A percentile compares a stretch with the other conserved stretches of the same genome.
Evolutionary conservation across 2,888 invertebrate genomes (phyloP).

Genomic region (Druceiella hillmani): DNA sequence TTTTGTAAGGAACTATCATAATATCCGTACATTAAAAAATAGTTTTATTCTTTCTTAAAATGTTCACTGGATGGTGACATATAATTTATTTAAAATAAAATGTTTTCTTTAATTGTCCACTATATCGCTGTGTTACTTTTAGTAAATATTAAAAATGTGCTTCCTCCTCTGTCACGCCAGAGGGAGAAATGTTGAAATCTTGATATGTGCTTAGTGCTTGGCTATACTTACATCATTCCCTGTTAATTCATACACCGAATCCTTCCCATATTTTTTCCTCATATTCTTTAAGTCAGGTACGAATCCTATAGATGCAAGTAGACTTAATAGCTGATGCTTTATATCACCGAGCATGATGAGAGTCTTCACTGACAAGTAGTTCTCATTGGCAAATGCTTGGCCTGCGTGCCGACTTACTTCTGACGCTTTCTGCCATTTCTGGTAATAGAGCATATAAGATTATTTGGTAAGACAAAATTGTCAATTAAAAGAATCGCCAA

Average conservation of each 20-base stretch:
- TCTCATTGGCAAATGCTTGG: slow-evolving; percentile 72
- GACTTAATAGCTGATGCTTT: slow-evolving; percentile 73
- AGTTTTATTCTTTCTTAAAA: too few relatives aligned
- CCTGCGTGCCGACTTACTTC: slow-evolving; percentile 66
- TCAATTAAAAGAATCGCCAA: too few relatives aligned
- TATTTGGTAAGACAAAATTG: not conserved
- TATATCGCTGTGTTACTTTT: too few relatives aligned
- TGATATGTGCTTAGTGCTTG: not conserved
- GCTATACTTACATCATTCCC: slow-evolving; percentile 50
- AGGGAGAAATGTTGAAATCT: too few relatives aligned
- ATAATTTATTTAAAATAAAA: too few relatives aligned
- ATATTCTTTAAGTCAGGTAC: slow-evolving; percentile 60
- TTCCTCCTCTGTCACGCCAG: too few relatives aligned
- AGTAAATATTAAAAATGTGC: not conserved
- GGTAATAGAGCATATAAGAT: too few relatives aligned
- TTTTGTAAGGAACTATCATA: too few relatives aligned
- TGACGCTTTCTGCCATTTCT: slow-evolving; percentile 76
- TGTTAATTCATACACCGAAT: slow-evolving; percentile 61
- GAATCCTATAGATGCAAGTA: slow-evolving; percentile 73
- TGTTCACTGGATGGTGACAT: too few relatives aligned
- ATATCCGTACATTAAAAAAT: too few relatives aligned
- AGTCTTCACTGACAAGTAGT: slow-evolving; percentile 77
- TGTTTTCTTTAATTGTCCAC: too few relatives aligned
- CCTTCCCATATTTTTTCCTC: slow-evolving; percentile 50
- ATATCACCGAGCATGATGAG: slow-evolving; percentile 82